Conservation (phyloP, 2,113 vertebrate genomes). For the Dryoscopus gambensis region DNA sequence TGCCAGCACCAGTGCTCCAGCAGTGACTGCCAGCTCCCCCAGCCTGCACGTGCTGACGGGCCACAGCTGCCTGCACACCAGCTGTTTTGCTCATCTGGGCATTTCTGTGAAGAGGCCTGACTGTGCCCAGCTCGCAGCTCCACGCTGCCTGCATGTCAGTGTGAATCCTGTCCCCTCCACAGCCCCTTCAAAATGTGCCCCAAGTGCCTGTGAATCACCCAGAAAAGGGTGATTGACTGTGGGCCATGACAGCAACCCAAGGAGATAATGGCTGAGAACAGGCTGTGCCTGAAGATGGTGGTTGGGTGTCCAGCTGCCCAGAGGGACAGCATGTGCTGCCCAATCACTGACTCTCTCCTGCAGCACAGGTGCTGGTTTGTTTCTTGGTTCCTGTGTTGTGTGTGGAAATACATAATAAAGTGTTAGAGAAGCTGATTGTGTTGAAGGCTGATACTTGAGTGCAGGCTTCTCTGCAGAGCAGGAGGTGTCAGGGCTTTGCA, state of each 20-base stretch:
- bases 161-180: background rate
- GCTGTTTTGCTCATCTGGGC: conserved; percentile 10
- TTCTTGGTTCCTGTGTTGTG: background rate
- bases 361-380: background rate
- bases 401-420: conserved; percentile 23
- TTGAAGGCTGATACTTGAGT: background rate
- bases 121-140: background rate
- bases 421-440: background rate
- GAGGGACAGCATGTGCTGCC: background rate
- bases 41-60: background rate
- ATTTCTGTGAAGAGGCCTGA: background rate
- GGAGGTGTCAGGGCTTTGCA: background rate
- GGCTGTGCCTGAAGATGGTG: background rate
- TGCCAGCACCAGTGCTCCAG: background rate
- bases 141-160: fast-evolving
- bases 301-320: background rate
- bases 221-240: background rate
- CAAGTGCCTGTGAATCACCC: background rate
- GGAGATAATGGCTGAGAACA: background rate
- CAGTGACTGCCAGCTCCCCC: background rate
- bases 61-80: background rate
- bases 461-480: fast-evolving
- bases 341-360: background rate
- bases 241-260: background rate
- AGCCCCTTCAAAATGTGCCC: background rate